These are phyloP conservation scores for Andrena haemorrhoa DNA, from an alignment of 2,888 invertebrate genomes.

Conservation along the genomic window DNA sequence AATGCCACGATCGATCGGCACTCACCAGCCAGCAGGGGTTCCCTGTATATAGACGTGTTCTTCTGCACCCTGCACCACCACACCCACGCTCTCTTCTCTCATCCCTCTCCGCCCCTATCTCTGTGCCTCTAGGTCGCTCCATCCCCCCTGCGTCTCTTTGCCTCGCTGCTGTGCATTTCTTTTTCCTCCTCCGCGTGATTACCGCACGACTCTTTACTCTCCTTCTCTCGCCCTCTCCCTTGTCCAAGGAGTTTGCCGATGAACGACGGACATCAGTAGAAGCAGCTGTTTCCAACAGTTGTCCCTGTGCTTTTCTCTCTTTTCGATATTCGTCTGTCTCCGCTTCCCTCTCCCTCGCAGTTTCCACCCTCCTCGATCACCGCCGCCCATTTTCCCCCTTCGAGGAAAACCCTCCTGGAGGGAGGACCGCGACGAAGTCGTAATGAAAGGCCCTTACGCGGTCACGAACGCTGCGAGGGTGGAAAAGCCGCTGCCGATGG, in stretches of 20 bases:
- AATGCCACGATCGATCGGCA: constrained; percentile 78
- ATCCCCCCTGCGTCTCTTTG: constrained; percentile 13
- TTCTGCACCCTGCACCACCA: constrained; percentile 61
- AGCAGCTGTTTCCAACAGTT: constrained; percentile 65
- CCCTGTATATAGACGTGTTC: constrained; percentile 58
- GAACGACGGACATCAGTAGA: constrained; percentile 64
- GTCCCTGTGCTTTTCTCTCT: constrained; percentile 35
- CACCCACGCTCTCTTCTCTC: constrained; percentile 54
- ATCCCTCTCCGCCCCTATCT: constrained; percentile 26
- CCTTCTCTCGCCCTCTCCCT: constrained; percentile 5
- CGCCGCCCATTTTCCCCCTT: constrained; percentile 35
- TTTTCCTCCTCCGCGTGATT: constrained; percentile 25
- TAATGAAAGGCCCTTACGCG: constrained; percentile 52
- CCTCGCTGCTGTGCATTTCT: constrained; percentile 19
- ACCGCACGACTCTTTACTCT: constrained; percentile 8
- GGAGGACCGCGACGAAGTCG: constrained; percentile 54
- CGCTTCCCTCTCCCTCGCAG: background rate
- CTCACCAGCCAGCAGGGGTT: constrained; percentile 73
- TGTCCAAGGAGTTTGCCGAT: constrained; percentile 52
- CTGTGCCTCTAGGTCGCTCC: constrained; percentile 7
- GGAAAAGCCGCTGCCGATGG: constrained; percentile 19
- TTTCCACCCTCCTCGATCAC: background rate
- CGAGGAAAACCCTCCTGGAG: background rate
- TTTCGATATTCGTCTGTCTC: constrained; percentile 19
- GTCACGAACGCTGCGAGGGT: constrained; percentile 31